Base-by-base conservation (phyloP, 92 coral and sea anemone species). In the Umimayanthus kanabou region DNA sequence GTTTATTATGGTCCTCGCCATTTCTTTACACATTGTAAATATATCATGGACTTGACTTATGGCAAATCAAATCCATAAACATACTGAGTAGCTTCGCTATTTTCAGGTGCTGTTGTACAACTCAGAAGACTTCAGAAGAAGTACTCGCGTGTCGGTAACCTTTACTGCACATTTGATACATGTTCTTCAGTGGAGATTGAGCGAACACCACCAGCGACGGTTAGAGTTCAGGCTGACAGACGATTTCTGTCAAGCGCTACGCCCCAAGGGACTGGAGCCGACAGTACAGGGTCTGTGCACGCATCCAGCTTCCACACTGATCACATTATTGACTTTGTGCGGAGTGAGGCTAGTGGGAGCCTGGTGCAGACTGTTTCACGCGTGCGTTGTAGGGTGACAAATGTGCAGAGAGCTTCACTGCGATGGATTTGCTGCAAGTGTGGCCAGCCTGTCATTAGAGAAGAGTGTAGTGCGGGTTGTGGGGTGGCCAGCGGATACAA, bases 391-490 rank as follows among this genome's bases (percentile, higher is more conserved):
- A 91, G 91, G 67, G 93, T 97, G 47, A 91, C 93, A 66, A 92
- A 96, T 47, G 95, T 97, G 39, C 99, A 97, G 94, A 94, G 87
- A 33, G 94, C 93, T 28, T 82, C 88, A 45, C 73, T 95, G 88
- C 90, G 93, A 5, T 97, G 99, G 99, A 89, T 90, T 25, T 97
- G 99, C 39, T 86, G 89, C 57, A 90, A 85, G n/a, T 97, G 99
- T 85, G 93, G 97, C 66, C 94, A 90, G 80, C 93, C 88, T 87
- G 92, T 90, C 76, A 45, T 88, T 20, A 94, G 91, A 49, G 91
- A 93, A 85, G 96, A 92, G 37, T 95, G 95, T n/a, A 82, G 91
- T 15, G 90, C 91, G 6, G 90, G 93, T 39, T 97, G 99, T 45
- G 79, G 39, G 74, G 64, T 84, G 43, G 49, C 93, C 9, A 90